A percentile compares a stretch with the other conserved stretches of the same genome.
These are phyloP conservation scores for Embiotoca jacksoni DNA, from an alignment of 2,113 vertebrate species.

Conservation along the genomic window DNA sequence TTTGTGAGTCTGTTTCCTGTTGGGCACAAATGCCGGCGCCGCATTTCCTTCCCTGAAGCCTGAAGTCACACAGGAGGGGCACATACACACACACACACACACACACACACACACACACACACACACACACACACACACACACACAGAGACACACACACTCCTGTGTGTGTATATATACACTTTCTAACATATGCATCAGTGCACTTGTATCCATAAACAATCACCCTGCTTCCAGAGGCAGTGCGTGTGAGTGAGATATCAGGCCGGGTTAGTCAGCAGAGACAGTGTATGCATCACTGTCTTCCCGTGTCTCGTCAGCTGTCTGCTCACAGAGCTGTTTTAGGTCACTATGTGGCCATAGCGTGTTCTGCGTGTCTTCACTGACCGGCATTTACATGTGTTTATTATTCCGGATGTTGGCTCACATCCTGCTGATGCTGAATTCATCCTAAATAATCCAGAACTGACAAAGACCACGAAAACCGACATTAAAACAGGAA, in stretches of 20 bases:
- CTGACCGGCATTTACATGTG: conserved; percentile 11
- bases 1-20: conserved; percentile 77
- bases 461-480: conserved; percentile 26
- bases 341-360: conserved; percentile 60
- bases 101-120: no score
- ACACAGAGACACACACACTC: no score
- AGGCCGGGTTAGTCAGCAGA: conserved; percentile 43
- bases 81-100: conserved; percentile 19
- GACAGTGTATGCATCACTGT: conserved; percentile 10
- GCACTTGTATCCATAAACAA: not conserved
- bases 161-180: not conserved
- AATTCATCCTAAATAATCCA: conserved; percentile 27
- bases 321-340: conserved; percentile 22
- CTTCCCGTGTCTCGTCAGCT: not conserved
- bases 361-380: conserved; percentile 32
- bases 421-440: conserved; percentile 47
- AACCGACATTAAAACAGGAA: conserved; percentile 28
- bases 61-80: conserved; percentile 64
- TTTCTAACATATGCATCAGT: not conserved
- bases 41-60: conserved; percentile 72
- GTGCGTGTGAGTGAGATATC: conserved; percentile 4
- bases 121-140: no score
- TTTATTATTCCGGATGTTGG: conserved; percentile 55
- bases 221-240: not conserved
- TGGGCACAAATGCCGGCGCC: conserved; percentile 77